Percentiles rank a stretch among this genome's conserved stretches.
Evolutionary conservation across 2,113 vertebrate genomes (phyloP).

Genomic region (Centrocercus urophasianus): DNA sequence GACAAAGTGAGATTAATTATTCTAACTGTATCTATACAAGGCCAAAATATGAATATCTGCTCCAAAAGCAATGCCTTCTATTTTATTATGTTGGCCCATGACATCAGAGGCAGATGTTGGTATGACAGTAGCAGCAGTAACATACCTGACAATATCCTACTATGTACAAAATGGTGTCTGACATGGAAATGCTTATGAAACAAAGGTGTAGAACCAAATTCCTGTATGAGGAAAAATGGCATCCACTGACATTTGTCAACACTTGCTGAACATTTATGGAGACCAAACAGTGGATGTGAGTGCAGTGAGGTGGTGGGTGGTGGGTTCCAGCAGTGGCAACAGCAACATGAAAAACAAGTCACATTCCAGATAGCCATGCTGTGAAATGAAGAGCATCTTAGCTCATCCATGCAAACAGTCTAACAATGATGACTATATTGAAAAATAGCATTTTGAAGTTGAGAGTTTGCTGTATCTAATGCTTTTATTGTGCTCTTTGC

Average conservation of each 20-base stretch:
- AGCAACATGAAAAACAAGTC: too few relatives aligned
- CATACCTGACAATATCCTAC: neutral
- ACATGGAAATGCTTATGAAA: neutral
- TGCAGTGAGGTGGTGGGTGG: neutral
- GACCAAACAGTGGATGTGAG: neutral
- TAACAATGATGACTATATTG: neutral
- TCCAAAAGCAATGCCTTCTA: neutral
- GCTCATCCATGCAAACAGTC: too few relatives aligned
- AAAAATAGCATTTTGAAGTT: neutral
- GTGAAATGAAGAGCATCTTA: too few relatives aligned
- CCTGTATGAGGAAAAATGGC: neutral
- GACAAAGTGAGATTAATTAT: neutral
- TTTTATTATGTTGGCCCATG: neutral
- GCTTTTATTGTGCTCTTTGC: too few relatives aligned
- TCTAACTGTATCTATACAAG: neutral
- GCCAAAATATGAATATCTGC: neutral
- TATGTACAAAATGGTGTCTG: neutral
- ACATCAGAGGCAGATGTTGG: neutral
- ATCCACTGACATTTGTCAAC: neutral
- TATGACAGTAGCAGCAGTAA: neutral
- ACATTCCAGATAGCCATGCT: too few relatives aligned
- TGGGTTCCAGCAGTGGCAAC: too few relatives aligned
- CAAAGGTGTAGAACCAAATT: neutral
- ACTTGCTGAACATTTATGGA: neutral
- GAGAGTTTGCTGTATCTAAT: too few relatives aligned